Evolutionary conservation across 2,888 invertebrate species (phyloP), one percentile per base, ranked within the genome.

Genomic region (Theretra japonica): DNA sequence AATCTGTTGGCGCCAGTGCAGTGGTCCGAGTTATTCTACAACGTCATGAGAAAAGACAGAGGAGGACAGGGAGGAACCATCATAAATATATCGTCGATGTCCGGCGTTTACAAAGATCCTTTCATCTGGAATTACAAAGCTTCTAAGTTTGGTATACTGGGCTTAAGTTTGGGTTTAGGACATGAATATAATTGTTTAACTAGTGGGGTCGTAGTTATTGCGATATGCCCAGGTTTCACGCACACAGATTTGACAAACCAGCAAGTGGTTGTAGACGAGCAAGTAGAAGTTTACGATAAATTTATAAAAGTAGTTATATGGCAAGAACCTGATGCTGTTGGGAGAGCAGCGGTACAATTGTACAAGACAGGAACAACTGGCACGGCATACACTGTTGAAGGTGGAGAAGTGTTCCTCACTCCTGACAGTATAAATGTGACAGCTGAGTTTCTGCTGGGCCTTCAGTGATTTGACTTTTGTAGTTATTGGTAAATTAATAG

Each of bases 21-120:
- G 60, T 88, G 94, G 73, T 90, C 91, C 0, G 82, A 94, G 28
- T 87, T 95, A 30, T 96, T 94, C 41, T 88, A 95, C 77, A 88
- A 95, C 70, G 89, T 94, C 81, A 94, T 95, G 94, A 90, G 95
- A n/a, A 92, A 85, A 69, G 90, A 95, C 75, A 91, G 90, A 33
- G 91, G 94, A 1, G 95, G 95, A 0, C 82, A 85, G 58, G 96
- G 96, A 4, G 96, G 96, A 4, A 92, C 94, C 3, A 93, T 96
- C 65, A 90, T 96, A 23, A 96, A 96, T 81, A 87, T 96, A 56
- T 90, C 95, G 1, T 96, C 96, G 0, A 92, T 95, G 19, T 92
- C 95, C 73, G 96, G 96, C 0, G 25, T 53, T 17, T 28, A 4
- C 28, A 68, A 53, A 23, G 28, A n/a, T 5, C 68, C 68, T 17